phyloP scores from a whole-genome alignment of 2,797 vertebrate genomes.

The Molossus alvarezi region DNA sequence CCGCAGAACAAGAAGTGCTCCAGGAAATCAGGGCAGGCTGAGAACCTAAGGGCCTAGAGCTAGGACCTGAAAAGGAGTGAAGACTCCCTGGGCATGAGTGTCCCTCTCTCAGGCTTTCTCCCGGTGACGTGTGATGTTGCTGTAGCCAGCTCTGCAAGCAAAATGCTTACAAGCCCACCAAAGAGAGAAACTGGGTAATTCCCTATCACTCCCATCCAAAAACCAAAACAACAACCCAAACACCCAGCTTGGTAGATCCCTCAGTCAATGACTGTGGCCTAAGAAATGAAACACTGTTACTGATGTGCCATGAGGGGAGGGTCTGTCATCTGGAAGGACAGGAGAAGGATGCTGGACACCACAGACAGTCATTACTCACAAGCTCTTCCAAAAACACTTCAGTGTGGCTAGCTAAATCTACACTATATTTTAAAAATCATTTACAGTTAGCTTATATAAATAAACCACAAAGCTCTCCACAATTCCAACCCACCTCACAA shows the following conservation, averaged over 20 bases:
- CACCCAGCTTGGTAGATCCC: not conserved
- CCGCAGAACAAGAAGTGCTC: not conserved
- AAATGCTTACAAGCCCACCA: not conserved
- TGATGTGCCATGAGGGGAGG: not conserved
- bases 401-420: not conserved
- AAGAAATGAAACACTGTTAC: not conserved
- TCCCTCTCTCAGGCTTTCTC: not conserved
- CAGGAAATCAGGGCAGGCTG: not conserved
- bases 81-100: no score
- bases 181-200: not conserved
- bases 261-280: not conserved
- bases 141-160: not conserved
- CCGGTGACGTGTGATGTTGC: not conserved
- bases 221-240: not conserved
- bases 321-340: not conserved
- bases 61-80: not conserved
- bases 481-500: not conserved
- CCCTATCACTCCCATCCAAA: not conserved
- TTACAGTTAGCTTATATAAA: not conserved
- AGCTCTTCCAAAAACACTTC: not conserved
- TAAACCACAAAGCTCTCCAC: not conserved
- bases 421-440: not conserved
- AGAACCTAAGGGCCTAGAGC: not conserved
- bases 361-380: not conserved
- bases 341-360: no score